phyloP scores from a whole-genome alignment of 1,140 invertebrate genomes.

The Camponotus vicinus region DNA sequence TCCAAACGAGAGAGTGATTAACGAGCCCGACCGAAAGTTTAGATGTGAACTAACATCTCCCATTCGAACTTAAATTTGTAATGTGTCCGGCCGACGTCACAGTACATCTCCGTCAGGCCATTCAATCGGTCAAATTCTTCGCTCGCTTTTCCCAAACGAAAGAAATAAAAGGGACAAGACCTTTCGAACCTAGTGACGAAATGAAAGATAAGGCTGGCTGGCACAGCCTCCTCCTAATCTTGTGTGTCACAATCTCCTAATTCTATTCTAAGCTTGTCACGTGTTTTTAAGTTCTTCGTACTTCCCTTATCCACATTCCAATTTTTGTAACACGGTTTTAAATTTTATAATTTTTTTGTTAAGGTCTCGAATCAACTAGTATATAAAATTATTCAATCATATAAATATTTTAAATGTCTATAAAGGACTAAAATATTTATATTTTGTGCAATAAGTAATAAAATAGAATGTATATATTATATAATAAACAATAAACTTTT shows the following conservation, averaged over 20 bases:
- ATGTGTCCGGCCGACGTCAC: conserved; percentile 53
- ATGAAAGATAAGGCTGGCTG: background rate
- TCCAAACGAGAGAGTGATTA: conserved; percentile 49
- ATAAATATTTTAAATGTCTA: background rate
- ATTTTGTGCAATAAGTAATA: background rate
- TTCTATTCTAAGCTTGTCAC: conserved; percentile 25
- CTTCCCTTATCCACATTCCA: background rate
- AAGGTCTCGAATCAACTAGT: background rate
- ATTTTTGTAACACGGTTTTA: background rate
- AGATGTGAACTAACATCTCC: conserved; percentile 40
- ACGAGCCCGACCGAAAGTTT: conserved; percentile 44
- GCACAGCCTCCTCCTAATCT: background rate
- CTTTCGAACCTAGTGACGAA: conserved; percentile 8
- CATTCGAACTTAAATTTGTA: conserved; percentile 50
- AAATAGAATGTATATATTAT: background rate
- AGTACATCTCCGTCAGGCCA: conserved; percentile 59
- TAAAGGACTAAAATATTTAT: background rate
- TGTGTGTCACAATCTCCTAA: background rate
- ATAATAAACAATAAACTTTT: background rate
- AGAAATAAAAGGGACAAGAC: conserved; percentile 8
- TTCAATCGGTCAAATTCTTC: conserved; percentile 54
- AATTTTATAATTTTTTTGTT: background rate
- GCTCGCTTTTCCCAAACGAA: conserved; percentile 1
- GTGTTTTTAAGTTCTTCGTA: background rate
- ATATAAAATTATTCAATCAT: background rate